Conservation (phyloP, 2,113 vertebrate genomes). For the Antigone vipio region DNA sequence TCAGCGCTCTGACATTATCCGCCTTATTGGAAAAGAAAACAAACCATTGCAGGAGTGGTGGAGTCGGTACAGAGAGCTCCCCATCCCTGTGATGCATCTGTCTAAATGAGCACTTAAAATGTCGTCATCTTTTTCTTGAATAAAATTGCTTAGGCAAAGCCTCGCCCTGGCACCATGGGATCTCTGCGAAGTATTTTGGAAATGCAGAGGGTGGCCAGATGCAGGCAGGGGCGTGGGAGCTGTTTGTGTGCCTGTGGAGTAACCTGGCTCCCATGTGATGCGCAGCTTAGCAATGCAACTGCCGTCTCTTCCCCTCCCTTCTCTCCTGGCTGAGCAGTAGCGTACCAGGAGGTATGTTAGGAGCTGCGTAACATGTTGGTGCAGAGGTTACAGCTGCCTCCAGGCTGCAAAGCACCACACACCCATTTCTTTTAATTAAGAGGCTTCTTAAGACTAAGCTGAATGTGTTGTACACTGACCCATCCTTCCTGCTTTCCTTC, state of each 20-base stretch:
- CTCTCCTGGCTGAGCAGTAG: neutral
- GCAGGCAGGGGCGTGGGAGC: neutral
- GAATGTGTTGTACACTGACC: neutral
- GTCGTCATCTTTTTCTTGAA: neutral
- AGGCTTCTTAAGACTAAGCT: neutral
- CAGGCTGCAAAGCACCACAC: neutral
- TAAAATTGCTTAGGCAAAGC: neutral
- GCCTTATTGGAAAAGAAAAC: neutral
- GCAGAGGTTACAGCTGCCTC: constrained; percentile 43
- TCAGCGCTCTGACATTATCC: neutral
- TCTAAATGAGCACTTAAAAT: neutral
- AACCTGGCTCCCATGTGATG: neutral
- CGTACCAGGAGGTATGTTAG: neutral
- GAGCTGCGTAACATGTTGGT: neutral
- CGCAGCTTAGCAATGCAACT: neutral
- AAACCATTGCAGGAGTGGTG: rapidly evolving
- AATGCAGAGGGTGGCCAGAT: neutral
- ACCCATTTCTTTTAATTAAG: constrained; percentile 49
- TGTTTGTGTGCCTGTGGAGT: neutral
- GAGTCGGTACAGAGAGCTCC: neutral
- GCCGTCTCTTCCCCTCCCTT: neutral
- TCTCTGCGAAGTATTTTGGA: neutral
- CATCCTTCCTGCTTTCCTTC: constrained; percentile 1
- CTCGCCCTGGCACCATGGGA: neutral
- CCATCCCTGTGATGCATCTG: neutral